A percentile compares a stretch with the other conserved stretches of the same genome.
Conservation (phyloP, 1,140 invertebrate genomes). For the Metaphire vulgaris region DNA sequence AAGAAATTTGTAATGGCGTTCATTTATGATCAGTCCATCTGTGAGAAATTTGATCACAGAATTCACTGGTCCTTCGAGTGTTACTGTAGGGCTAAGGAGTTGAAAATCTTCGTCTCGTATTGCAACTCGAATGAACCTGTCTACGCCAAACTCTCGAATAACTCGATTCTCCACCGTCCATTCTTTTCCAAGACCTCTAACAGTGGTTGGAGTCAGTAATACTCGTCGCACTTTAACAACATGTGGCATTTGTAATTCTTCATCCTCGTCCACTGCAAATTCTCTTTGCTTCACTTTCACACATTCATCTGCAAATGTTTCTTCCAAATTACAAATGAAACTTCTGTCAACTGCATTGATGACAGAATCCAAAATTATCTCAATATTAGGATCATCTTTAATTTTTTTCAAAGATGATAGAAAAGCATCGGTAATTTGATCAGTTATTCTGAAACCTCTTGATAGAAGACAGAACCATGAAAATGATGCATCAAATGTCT, state of each 20-base stretch:
- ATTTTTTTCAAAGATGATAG: background rate
- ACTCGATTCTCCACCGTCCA: background rate
- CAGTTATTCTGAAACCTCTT: background rate
- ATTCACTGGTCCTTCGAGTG: background rate
- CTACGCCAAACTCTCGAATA: background rate
- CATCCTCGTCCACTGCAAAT: background rate
- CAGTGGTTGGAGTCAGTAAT: background rate
- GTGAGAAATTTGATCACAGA: background rate
- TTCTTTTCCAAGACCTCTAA: background rate
- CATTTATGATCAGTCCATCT: slow-evolving; percentile 24
- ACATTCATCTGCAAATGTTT: background rate
- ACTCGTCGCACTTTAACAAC: background rate
- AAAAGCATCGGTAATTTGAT: background rate
- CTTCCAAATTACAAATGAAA: background rate
- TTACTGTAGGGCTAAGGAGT: background rate
- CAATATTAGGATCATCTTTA: background rate
- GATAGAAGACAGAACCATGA: background rate
- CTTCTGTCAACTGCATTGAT: background rate
- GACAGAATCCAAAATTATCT: background rate
- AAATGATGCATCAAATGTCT: background rate
- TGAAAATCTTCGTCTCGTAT: background rate
- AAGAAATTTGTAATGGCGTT: slow-evolving; percentile 4
- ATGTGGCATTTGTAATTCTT: background rate
- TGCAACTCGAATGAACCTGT: background rate
- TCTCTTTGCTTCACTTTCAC: background rate